These are phyloP conservation scores for Sciaenops ocellatus DNA, from an alignment of 2,797 vertebrate species.

Conservation along the genomic window DNA sequence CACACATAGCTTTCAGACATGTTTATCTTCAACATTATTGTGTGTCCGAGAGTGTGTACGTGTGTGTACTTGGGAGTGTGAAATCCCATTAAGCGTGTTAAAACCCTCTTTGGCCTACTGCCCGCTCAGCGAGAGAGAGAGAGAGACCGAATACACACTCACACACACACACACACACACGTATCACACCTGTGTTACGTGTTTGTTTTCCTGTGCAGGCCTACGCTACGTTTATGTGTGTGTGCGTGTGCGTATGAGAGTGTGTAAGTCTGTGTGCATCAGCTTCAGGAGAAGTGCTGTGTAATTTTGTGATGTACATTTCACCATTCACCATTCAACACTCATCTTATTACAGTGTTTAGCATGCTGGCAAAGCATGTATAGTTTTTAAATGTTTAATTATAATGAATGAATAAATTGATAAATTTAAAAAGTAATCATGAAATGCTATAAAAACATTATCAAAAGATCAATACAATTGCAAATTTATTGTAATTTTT, in stretches of 20 bases:
- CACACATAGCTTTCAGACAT: slow-evolving; percentile 78
- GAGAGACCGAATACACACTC: not conserved
- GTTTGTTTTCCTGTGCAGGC: slow-evolving; percentile 45
- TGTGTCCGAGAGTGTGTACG: slow-evolving; percentile 61
- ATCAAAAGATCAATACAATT: not conserved
- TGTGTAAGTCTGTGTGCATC: slow-evolving; percentile 5
- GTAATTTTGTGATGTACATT: slow-evolving; percentile 42
- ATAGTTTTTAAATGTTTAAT: not conserved
- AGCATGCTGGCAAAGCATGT: not conserved
- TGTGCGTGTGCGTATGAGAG: slow-evolving; percentile 8
- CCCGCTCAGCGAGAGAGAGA: slow-evolving; percentile 52
- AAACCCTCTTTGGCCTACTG: slow-evolving; percentile 76
- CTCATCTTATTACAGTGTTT: not conserved
- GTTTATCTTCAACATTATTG: slow-evolving; percentile 79
- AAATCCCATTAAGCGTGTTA: slow-evolving; percentile 81
- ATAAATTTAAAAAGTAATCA: not conserved
- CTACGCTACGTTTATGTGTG: slow-evolving; percentile 12
- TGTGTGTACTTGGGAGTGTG: slow-evolving; percentile 70
- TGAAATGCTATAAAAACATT: not conserved
- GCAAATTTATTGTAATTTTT: not conserved
- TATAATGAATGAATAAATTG: not conserved
- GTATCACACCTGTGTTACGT: slow-evolving; percentile 46
- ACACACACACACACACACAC: slow-evolving; percentile 5
- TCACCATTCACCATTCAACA: slow-evolving; percentile 22
- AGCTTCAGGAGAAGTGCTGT: slow-evolving; percentile 28